A percentile compares a stretch with the other conserved stretches of the same genome.
These are phyloP conservation scores for Paguma larvata DNA, from an alignment of 2,797 vertebrate genomes.

Conservation along the genomic window DNA sequence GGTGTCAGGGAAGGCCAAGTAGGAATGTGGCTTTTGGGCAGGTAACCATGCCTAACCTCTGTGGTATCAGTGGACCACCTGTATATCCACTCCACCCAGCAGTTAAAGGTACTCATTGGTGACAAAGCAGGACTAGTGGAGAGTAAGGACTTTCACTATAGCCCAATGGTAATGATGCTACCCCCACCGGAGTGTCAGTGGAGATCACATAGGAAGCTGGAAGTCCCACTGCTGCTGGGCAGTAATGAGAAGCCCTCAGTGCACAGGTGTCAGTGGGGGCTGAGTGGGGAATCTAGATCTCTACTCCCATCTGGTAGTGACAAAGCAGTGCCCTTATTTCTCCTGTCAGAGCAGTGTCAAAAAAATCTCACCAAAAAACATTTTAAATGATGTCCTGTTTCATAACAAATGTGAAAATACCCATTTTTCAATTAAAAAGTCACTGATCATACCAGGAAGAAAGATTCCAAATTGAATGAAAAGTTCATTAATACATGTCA, in stretches of 20 bases:
- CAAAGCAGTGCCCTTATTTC: not conserved
- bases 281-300: not conserved
- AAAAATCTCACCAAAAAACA: not conserved
- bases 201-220: not conserved
- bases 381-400: not conserved
- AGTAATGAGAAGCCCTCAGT: not conserved
- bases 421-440: not conserved
- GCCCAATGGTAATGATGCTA: not conserved
- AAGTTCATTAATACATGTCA: not conserved
- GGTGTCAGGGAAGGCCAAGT: not conserved
- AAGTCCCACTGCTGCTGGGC: not conserved
- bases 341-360: not conserved
- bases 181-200: not conserved
- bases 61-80: not conserved
- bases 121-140: not conserved
- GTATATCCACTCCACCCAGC: not conserved
- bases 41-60: not conserved
- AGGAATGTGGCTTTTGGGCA: not conserved
- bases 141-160: not conserved
- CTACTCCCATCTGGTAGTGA: not conserved
- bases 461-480: constrained; percentile 32
- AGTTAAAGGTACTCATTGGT: not conserved
- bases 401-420: not conserved
- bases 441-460: not conserved
- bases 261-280: not conserved